These are phyloP conservation scores for Agrotis exclamationis DNA, from an alignment of 2,888 invertebrate genomes.

Conservation along the genomic window DNA sequence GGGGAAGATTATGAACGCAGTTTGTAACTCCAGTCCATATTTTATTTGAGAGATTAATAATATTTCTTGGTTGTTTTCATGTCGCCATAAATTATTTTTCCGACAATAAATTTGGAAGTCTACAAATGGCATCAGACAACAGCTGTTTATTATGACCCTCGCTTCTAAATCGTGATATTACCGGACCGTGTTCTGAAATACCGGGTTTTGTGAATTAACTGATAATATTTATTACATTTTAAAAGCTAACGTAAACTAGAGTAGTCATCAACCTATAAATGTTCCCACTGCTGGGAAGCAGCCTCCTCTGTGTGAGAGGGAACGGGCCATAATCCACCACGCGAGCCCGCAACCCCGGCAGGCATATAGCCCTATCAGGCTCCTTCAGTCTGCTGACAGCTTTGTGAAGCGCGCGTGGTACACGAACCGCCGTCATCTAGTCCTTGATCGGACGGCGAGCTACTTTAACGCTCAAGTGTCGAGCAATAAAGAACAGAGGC, in stretches of 20 bases:
- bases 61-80: slow-evolving; percentile 57
- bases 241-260: not conserved
- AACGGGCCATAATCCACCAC: no score
- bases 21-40: slow-evolving; percentile 48
- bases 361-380: no score
- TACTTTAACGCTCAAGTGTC: no score
- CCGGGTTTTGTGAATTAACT: slow-evolving; percentile 14
- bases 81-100: slow-evolving; percentile 56
- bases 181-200: slow-evolving; percentile 35
- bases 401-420: no score
- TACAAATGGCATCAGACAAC: slow-evolving; percentile 61
- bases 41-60: slow-evolving; percentile 59
- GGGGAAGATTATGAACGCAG: slow-evolving; percentile 44
- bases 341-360: no score
- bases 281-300: no score
- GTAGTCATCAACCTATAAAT: no score
- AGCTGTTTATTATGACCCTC: slow-evolving; percentile 55
- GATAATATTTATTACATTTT: slow-evolving; percentile 1
- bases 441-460: no score
- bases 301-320: no score
- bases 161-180: slow-evolving; percentile 45
- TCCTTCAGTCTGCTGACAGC: no score
- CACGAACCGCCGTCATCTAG: no score
- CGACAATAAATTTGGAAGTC: slow-evolving; percentile 57
- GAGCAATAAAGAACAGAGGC: no score